Evolutionary conservation across 2,888 invertebrate genomes (phyloP), one percentile per base, ranked within the genome.

Genomic region (Masnerella sp.): DNA sequence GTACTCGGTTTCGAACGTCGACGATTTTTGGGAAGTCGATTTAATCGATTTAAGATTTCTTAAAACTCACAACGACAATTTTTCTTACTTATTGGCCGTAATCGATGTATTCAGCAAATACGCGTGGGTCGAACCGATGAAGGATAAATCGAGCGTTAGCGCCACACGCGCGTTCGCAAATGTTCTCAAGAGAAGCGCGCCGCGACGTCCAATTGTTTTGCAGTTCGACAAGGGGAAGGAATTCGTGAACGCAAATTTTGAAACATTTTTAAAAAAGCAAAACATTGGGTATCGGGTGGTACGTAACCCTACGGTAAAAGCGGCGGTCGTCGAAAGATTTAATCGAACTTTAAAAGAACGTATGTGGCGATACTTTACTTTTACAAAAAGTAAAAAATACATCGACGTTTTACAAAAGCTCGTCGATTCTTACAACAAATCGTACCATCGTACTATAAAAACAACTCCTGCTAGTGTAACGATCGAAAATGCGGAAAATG

Each of bases 391-490:
- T 1, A 54, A 54, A 40, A 22, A 28, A 7, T 85, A 82, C 61
- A 64, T 81, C 5, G 77, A 81, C 49, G 70, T 82, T 11, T 52
- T 84, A 36, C 68, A 74, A 20, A 38, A 75, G 2, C 25, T 83
- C 30, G 47, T 81, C 5, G 5, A 51, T 5, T 62, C 51, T 1
- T 51, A 36, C 78, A 2, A 68, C 75, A 32, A 12, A n/a, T 38
- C 78, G 0, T 18, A 75, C 34, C 49, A 51, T 36, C 5, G n/a
- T 7, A 51, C 34, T 2, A 51, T 20, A 7, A 51, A 74, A 18
- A 58, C 36, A 32, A 18, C 25, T 1, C 49, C 67, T 9, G 45
- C 32, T 1, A 4, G 5, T 3, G 58, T 67, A 0, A 67, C 34
- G 4, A 11, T 56, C 5, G n/a, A 58, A 2, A 67, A 28, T 14